phyloP scores from a whole-genome alignment of 2,113 vertebrate genomes.

The Semnornis frantzii region DNA sequence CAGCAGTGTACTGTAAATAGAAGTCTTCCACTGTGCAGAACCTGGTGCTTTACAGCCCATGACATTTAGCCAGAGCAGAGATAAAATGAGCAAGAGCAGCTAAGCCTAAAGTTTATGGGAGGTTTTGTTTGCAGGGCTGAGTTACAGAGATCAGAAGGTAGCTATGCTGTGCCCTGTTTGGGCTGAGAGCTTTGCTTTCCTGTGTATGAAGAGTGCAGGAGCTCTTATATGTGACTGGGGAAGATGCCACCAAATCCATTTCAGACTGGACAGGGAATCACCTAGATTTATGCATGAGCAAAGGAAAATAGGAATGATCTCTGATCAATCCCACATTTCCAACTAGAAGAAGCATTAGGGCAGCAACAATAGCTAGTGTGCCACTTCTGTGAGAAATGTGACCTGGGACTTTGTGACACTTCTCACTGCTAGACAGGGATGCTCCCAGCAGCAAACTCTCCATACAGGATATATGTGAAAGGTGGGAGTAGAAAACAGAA shows the following conservation, averaged over 20 bases:
- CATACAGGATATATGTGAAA: constrained; percentile 21
- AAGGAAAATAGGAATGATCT: background rate
- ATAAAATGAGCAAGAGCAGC: background rate
- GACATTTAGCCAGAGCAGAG: background rate
- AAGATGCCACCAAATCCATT: background rate
- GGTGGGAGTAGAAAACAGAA: constrained; percentile 59
- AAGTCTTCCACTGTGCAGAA: background rate
- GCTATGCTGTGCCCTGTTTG: background rate
- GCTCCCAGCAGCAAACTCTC: constrained; percentile 11
- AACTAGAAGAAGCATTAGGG: background rate
- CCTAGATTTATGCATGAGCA: background rate
- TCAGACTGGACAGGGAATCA: background rate
- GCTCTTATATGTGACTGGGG: fast-evolving
- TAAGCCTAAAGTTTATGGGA: background rate
- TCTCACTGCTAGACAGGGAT: background rate
- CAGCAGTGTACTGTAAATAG: background rate
- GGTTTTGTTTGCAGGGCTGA: background rate
- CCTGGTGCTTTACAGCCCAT: background rate
- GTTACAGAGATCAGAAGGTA: background rate
- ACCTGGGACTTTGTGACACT: background rate
- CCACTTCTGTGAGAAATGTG: background rate
- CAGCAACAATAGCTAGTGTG: background rate
- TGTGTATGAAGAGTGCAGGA: background rate
- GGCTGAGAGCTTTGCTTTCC: background rate
- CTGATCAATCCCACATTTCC: background rate